Conservation (phyloP, 2,888 invertebrate genomes). For the Crossocerus cetratus region DNA sequence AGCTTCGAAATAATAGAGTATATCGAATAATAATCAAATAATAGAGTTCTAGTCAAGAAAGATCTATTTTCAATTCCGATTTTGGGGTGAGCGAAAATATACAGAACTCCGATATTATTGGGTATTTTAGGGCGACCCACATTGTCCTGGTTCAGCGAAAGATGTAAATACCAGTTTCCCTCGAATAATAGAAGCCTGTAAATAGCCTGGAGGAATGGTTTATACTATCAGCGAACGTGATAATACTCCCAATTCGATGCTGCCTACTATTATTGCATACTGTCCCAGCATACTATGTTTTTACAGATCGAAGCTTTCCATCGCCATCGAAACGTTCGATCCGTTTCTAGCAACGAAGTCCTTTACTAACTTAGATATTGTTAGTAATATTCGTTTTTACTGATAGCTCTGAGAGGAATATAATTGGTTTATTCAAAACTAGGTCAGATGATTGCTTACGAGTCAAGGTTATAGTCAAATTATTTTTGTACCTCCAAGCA, state of each 20-base stretch:
- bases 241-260: too few species aligned
- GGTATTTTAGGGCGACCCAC: conserved; percentile 57
- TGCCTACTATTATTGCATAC: too few species aligned
- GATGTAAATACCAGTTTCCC: conserved; percentile 56
- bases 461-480: conserved; percentile 55
- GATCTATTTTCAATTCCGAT: too few species aligned
- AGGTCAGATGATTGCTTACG: conserved; percentile 59
- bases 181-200: conserved; percentile 45
- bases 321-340: too few species aligned
- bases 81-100: too few species aligned
- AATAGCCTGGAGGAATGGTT: conserved; percentile 9
- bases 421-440: conserved; percentile 41
- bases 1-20: too few species aligned
- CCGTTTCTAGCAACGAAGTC: not conserved
- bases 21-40: too few species aligned
- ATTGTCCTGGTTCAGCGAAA: conserved; percentile 38
- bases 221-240: conserved; percentile 8
- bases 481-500: conserved; percentile 28
- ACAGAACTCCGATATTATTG: conserved; percentile 18
- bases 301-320: too few species aligned
- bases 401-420: too few species aligned
- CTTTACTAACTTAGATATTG: not conserved
- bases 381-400: not conserved
- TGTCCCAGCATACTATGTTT: too few species aligned
- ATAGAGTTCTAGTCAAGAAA: too few species aligned